Base-by-base conservation (phyloP, 2,888 invertebrate species). In the Drosophila robusta region DNA sequence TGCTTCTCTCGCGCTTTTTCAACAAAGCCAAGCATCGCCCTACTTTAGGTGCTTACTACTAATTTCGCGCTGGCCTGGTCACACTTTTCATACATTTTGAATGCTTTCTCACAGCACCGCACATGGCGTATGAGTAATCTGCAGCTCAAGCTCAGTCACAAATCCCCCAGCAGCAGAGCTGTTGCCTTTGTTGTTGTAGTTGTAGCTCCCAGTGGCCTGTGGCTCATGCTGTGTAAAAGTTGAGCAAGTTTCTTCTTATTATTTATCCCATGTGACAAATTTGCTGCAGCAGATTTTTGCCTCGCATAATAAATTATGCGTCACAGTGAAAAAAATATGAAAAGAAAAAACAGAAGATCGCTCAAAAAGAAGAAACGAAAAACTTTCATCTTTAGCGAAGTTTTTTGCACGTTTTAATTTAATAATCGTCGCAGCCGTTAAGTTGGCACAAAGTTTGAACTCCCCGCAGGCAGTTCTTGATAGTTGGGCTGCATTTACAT, bases 231-330 rank as follows among this genome's bases (percentile, higher is more conserved):
- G 69, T 60, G 67, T 39, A 63, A 76, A 82, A 88, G 72, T 86
- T 83, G 63, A 51, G 64, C 60, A 69, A 75, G 69, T 71, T 75
- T 67, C 70, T 55, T 75, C 70, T 71, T 85, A 89, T 84, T 85
- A 88, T 89, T 89, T 89, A 87, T 90, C 90, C 89, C 89, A 89
- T 83, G 89, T 89, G 90, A 89, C 90, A 87, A 85, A 90, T 90
- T 89, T 84, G 73, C 70, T 75, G 80, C 70, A 73, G 77, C 78
- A 87, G 75, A 78, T 81, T 86, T 80, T 80, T 74, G 80, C 67
- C 51, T 65, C 47, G 72, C 70, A 80, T 75, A 68, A 80, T 80
- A 89, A 87, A 78, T 86, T 88, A 78, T 76, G 73, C 62, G 56
- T 62, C 57, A 49, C 64, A 68, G 32, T 36, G 56, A 14, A 45